Conservation (phyloP, 2,113 vertebrate species). For the Thunnus maccoyii region DNA sequence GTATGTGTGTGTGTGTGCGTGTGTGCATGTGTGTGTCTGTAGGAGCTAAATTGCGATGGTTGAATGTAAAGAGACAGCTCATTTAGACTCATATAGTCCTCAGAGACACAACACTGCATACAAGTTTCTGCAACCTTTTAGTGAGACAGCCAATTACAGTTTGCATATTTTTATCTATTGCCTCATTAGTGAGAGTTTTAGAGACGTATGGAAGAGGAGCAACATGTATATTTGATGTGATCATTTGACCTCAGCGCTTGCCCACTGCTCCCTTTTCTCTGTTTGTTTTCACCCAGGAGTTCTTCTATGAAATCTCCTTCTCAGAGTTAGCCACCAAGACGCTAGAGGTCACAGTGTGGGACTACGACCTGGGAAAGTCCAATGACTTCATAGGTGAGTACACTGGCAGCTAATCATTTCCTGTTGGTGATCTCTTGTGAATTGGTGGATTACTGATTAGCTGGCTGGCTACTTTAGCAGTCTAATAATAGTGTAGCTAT, state of each 20-base stretch:
- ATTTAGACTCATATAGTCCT: constrained; percentile 3
- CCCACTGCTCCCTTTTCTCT: neutral
- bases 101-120: constrained; percentile 8
- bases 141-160: constrained; percentile 38
- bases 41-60: neutral
- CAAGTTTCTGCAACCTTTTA: neutral
- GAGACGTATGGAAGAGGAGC: neutral
- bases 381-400: constrained; percentile 93
- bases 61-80: constrained; percentile 37
- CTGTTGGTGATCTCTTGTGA: neutral
- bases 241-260: constrained; percentile 29
- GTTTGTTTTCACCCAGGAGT: constrained; percentile 82
- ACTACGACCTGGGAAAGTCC: constrained; percentile 91
- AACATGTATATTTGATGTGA: neutral
- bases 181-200: constrained; percentile 38
- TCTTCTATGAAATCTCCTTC: constrained; percentile 91
- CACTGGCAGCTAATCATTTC: neutral
- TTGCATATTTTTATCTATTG: neutral
- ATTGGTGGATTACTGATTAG: neutral
- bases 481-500: constrained; percentile 9
- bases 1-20: constrained; percentile 10
- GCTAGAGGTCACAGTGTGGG: constrained; percentile 92
- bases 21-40: constrained; percentile 7
- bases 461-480: neutral
- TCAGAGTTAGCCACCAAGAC: constrained; percentile 88